These are phyloP conservation scores for Pterocles burchelli DNA, from an alignment of 2,113 vertebrate genomes.

Conservation along the genomic window DNA sequence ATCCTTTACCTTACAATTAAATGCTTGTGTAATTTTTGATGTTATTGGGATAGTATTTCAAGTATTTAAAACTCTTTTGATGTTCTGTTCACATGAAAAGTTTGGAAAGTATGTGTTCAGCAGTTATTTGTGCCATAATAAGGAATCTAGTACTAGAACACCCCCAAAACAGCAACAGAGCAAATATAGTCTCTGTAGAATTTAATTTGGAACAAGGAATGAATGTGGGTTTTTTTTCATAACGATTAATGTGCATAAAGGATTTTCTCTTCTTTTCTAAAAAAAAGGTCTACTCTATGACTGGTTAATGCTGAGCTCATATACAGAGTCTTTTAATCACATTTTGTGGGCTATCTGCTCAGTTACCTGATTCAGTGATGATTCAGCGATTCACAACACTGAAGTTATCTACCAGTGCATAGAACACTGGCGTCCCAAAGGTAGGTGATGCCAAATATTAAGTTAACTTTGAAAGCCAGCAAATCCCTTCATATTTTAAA, in stretches of 20 bases:
- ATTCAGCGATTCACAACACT: fast-evolving
- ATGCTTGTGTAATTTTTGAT: not conserved
- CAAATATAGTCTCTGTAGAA: not conserved
- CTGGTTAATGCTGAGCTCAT: not conserved
- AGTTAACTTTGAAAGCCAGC: not conserved
- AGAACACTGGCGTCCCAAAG: not conserved
- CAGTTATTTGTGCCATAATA: not conserved
- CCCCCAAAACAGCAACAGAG: not conserved
- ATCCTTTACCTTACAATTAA: not conserved
- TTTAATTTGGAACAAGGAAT: not conserved
- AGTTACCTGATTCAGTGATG: not conserved
- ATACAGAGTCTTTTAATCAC: not conserved
- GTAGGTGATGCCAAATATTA: fast-evolving
- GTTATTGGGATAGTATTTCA: not conserved
- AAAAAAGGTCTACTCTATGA: no score
- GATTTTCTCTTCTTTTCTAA: not conserved
- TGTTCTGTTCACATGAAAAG: not conserved
- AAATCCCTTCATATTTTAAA: not conserved
- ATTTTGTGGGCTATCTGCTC: not conserved
- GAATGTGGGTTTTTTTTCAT: not conserved
- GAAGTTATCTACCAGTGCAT: not conserved
- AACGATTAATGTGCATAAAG: not conserved
- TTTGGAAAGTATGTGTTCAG: not conserved
- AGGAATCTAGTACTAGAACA: not conserved
- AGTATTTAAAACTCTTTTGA: not conserved